These are phyloP conservation scores for Antedon mediterranea DNA, from an alignment of 53 echinoderm and acorn worm species.

Conservation along the genomic window DNA sequence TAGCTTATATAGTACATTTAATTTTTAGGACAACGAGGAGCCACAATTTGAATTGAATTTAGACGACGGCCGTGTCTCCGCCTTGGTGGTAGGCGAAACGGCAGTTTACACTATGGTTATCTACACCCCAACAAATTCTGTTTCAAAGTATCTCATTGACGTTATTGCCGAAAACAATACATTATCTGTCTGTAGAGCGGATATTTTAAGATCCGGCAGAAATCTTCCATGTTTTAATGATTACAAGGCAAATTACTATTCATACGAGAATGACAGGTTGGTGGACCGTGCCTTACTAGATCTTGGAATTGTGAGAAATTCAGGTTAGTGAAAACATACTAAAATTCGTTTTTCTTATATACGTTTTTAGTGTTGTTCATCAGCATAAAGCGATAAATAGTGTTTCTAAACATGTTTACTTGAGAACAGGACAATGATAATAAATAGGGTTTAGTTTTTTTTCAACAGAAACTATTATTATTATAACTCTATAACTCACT, in stretches of 20 bases:
- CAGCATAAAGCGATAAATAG: no score
- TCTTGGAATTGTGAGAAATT: conserved; percentile 57
- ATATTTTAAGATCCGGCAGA: conserved; percentile 29
- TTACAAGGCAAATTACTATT: conserved; percentile 33
- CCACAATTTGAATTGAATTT: conserved; percentile 55
- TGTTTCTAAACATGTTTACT: no score
- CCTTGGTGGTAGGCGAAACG: conserved; percentile 34
- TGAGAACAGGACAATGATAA: no score
- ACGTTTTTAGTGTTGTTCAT: no score
- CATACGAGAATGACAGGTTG: conserved; percentile 57
- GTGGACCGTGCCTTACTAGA: conserved; percentile 56
- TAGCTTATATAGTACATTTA: background rate
- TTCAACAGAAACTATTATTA: no score
- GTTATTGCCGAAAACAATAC: conserved; percentile 43
- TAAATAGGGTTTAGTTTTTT: no score
- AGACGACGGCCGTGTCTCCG: conserved; percentile 14
- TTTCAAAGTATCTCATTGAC: conserved; percentile 51
- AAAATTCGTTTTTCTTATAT: no score
- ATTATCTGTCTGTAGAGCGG: conserved; percentile 49
- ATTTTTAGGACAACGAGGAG: conserved; percentile 37
- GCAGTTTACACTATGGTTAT: conserved; percentile 54
- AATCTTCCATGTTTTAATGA: conserved; percentile 66
- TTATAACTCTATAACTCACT: no score
- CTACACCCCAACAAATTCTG: conserved; percentile 45
- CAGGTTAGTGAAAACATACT: no score